Evolutionary conservation across 1,140 invertebrate genomes (phyloP), one percentile per base, ranked within the genome.

Genomic region (Glossosoma conforme): DNA sequence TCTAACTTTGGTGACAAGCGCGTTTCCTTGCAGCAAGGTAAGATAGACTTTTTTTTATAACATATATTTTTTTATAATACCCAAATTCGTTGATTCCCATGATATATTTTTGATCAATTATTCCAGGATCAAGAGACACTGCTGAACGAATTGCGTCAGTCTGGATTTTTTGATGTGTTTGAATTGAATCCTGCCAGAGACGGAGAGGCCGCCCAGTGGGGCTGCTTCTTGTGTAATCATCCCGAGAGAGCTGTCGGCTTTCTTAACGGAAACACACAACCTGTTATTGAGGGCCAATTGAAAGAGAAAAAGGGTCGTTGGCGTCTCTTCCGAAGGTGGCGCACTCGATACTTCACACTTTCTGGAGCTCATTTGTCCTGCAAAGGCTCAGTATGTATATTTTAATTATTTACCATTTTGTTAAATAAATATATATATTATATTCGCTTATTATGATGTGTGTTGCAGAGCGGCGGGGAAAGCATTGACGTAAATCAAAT

Each of bases 301-400:
- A 96, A 96, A 73, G 93, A 97, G 74, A 96, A 96, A 72, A 94
- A 93, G 69, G 91, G 91, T 11, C 82, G 88, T 64, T 96, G 91
- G 91, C 81, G 88, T 60, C 77, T 96, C 41, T 91, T 96, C 67
- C 78, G 88, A 44, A 71, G 91, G 50, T 97, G 93, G 93, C 81
- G 91, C 50, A 95, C 91, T 5, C 70, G 91, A 53, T 94, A 96
- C 73, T 96, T 96, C 67, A 95, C 92, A 9, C 73, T 97, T 11
- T 94, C 91, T 40, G 91, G 90, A 0, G 89, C 89, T 8, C 87
- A 93, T 70, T 79, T 97, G 21, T 89, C 87, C 2, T 93, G 89
- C 67, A 86, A 88, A 74, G 89, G 87, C 69, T 82, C 85, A 44
- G 90, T 93, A 73, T 83, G 80, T 76, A 13, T 19, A 30, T 5